Percentiles rank a stretch among this genome's conserved stretches.
phyloP scores from a whole-genome alignment of 2,797 vertebrate genomes.

The Paratrypauchen microcephalus region DNA sequence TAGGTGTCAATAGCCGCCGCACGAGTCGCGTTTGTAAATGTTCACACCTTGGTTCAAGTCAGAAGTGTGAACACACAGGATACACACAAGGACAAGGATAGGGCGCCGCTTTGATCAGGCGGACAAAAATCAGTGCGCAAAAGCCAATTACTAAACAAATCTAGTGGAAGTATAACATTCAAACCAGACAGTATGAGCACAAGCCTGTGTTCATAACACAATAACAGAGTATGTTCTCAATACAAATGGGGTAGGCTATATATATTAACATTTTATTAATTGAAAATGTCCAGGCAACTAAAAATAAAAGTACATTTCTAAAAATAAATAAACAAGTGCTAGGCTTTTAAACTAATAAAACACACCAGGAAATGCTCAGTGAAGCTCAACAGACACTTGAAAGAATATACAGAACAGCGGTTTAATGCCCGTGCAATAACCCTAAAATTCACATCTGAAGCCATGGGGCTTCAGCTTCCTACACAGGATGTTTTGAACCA shows the following conservation, averaged over 20 bases:
- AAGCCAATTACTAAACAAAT: too few relatives aligned
- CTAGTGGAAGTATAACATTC: too few relatives aligned
- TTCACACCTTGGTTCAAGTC: constrained; percentile 62
- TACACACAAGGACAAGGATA: not conserved
- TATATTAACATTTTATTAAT: constrained; percentile 42
- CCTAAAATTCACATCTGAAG: too few relatives aligned
- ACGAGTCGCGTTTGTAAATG: constrained; percentile 29
- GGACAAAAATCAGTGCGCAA: not conserved
- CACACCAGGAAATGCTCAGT: not conserved
- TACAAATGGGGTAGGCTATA: not conserved
- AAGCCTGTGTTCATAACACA: not conserved
- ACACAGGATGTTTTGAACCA: too few relatives aligned
- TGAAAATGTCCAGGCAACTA: constrained; percentile 5
- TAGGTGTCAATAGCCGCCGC: constrained; percentile 51
- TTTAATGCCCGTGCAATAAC: too few relatives aligned
- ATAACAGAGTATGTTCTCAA: not conserved
- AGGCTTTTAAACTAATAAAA: constrained; percentile 12
- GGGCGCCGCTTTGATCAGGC: constrained; percentile 66
- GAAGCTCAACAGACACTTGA: not conserved
- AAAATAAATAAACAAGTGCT: constrained; percentile 19
- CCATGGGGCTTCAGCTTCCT: too few relatives aligned
- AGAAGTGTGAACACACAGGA: not conserved
- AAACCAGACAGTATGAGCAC: not conserved
- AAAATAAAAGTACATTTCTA: not conserved
- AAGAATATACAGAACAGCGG: not conserved